phyloP scores from a whole-genome alignment of 2,113 vertebrate species.

The Lycocorax pyrrhopterus region DNA sequence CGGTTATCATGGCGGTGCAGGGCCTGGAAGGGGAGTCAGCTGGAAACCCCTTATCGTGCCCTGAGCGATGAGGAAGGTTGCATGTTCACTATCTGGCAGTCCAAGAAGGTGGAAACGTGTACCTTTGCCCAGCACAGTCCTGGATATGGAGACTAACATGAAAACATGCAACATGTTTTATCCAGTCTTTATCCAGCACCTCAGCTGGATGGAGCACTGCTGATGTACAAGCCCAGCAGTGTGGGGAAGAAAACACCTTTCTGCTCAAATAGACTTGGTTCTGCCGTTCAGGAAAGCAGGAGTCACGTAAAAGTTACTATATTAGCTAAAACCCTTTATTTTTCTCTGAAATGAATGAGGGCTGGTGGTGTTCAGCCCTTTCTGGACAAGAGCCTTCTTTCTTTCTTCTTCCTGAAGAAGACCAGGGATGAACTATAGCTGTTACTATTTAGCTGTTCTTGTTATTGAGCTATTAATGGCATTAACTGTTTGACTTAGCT shows the following conservation, averaged over 20 bases:
- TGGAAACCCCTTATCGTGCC: background rate
- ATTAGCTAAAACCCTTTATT: background rate
- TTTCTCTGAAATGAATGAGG: background rate
- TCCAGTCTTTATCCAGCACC: background rate
- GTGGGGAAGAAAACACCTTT: background rate
- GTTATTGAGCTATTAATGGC: background rate
- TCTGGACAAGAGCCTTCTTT: background rate
- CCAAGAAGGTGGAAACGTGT: background rate
- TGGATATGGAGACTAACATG: background rate
- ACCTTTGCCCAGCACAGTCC: background rate
- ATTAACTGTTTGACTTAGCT: background rate
- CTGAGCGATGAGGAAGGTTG: background rate
- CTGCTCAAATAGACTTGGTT: background rate
- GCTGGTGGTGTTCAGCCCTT: background rate
- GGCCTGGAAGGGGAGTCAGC: background rate
- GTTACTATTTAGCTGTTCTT: background rate
- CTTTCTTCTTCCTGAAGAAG: background rate
- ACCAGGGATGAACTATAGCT: background rate
- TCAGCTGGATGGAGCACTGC: background rate
- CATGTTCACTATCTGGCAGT: background rate
- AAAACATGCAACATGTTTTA: background rate
- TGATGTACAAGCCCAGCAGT: background rate
- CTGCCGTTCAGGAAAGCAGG: accelerated
- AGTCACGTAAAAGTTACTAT: background rate
- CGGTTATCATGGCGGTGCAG: background rate